Conservation (phyloP, 2,888 invertebrate genomes). For the Xanthia togata region DNA sequence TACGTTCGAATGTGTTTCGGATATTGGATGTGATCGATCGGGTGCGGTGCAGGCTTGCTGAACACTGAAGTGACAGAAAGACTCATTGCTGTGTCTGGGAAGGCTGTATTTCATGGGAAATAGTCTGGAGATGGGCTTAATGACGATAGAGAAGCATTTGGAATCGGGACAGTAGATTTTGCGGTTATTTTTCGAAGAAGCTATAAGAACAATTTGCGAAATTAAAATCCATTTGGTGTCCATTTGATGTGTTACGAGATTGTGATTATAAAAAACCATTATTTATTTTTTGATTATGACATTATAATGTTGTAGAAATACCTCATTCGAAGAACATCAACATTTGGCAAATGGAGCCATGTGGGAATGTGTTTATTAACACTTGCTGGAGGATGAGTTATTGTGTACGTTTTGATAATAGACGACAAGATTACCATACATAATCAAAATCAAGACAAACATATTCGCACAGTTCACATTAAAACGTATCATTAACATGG, state of each 20-base stretch:
- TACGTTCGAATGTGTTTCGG: constrained; percentile 15
- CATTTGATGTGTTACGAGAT: not conserved
- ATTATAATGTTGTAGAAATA: not conserved
- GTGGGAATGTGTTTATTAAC: not conserved
- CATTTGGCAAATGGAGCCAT: not conserved
- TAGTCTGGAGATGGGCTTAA: not conserved
- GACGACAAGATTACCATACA: constrained; percentile 20
- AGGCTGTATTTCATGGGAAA: constrained; percentile 4
- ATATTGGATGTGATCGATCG: constrained; percentile 58
- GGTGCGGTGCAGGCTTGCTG: constrained; percentile 16
- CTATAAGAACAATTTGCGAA: too few species aligned
- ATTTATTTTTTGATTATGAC: not conserved
- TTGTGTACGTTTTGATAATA: constrained; percentile 2
- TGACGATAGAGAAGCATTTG: not conserved
- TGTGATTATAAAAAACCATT: not conserved
- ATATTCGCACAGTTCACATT: constrained; percentile 31
- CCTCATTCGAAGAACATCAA: constrained; percentile 2
- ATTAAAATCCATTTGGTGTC: too few species aligned
- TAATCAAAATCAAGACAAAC: constrained; percentile 32
- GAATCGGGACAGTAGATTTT: not conserved
- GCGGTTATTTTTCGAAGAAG: not conserved
- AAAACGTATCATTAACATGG: constrained; percentile 47
- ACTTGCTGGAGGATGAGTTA: not conserved
- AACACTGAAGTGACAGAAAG: constrained; percentile 39
- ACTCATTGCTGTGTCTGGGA: constrained; percentile 30